phyloP scores from a whole-genome alignment of 1,140 invertebrate genomes.

The Oscheius sp. region DNA sequence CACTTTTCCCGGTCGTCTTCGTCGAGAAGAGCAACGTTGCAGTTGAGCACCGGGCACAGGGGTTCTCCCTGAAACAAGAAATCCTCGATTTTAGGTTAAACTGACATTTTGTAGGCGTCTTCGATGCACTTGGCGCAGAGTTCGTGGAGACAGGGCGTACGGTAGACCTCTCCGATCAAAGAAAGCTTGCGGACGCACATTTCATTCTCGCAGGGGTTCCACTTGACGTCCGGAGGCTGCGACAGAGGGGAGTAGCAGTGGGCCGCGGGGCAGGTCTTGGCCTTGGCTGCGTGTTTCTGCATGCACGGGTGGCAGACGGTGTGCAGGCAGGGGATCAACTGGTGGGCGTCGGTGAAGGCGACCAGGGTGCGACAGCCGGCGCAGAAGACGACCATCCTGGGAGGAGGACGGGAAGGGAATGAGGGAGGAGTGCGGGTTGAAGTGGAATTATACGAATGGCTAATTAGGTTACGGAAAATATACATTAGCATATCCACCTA shows the following conservation, averaged over 20 bases:
- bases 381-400: too few relatives aligned
- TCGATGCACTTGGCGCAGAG: constrained; percentile 44
- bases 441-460: too few relatives aligned
- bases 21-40: constrained; percentile 20
- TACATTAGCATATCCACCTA: too few relatives aligned
- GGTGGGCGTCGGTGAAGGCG: background rate
- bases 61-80: constrained; percentile 20
- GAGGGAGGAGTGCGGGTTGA: too few relatives aligned
- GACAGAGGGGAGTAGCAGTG: constrained; percentile 36
- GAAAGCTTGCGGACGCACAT: constrained; percentile 40
- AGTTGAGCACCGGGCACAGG: constrained; percentile 36
- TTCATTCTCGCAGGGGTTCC: constrained; percentile 47
- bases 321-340: constrained; percentile 41
- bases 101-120: constrained; percentile 26
- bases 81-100: background rate
- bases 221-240: constrained; percentile 26
- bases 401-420: too few relatives aligned
- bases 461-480: too few relatives aligned
- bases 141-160: constrained; percentile 38
- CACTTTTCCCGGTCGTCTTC: constrained; percentile 42
- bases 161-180: constrained; percentile 28
- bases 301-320: constrained; percentile 38
- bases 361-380: background rate
- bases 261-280: constrained; percentile 7
- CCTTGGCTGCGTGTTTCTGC: constrained; percentile 5